Percentiles rank a stretch among this genome's conserved stretches.
phyloP scores from a whole-genome alignment of 2,888 invertebrate genomes.

The Phyto melanocephala region DNA sequence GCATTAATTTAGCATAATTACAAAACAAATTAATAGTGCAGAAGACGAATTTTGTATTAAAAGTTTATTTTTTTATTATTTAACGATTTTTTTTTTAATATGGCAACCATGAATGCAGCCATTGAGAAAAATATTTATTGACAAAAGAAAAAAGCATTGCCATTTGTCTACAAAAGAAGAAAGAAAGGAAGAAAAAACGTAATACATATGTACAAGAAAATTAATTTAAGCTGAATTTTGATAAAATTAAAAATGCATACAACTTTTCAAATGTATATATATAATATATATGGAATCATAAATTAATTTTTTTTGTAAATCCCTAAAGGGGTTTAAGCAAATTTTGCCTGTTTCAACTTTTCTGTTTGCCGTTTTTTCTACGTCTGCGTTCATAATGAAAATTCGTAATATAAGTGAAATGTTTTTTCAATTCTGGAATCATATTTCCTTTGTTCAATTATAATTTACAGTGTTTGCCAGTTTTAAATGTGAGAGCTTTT shows the following conservation, averaged over 20 bases:
- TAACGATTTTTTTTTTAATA: neutral
- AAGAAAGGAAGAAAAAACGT: constrained; percentile 20
- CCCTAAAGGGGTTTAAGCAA: too few relatives aligned
- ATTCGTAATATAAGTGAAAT: too few relatives aligned
- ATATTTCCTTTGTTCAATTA: neutral
- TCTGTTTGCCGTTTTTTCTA: constrained; percentile 32
- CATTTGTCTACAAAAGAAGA: constrained; percentile 42
- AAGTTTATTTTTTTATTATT: constrained; percentile 16
- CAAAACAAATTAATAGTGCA: neutral
- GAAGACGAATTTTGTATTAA: neutral
- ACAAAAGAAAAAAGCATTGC: constrained; percentile 60
- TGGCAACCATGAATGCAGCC: constrained; percentile 59
- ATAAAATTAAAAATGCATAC: neutral
- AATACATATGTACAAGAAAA: constrained; percentile 48
- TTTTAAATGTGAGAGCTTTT: constrained; percentile 24
- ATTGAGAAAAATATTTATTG: constrained; percentile 60
- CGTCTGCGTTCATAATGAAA: too few relatives aligned
- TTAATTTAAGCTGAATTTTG: constrained; percentile 49
- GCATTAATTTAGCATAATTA: too few relatives aligned
- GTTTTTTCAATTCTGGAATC: neutral
- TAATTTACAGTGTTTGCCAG: neutral
- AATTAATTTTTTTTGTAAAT: too few relatives aligned
- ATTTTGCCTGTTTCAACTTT: neutral
- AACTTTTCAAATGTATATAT: constrained; percentile 1
- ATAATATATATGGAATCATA: neutral